Evolutionary conservation across 2,797 vertebrate genomes (phyloP).

Genomic region (Phalanger gymnotis): DNA sequence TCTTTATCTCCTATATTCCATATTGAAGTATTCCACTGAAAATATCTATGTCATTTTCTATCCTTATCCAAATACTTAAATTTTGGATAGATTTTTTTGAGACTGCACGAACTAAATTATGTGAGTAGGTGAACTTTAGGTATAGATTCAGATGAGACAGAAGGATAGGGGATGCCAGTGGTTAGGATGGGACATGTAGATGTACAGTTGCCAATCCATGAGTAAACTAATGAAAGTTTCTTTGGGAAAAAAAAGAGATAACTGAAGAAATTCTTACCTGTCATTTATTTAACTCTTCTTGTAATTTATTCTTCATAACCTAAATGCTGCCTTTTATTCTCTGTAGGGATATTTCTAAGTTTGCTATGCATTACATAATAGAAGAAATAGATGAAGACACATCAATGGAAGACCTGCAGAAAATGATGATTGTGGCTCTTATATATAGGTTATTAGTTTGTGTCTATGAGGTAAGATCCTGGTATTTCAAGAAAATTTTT

Average conservation of each 20-base stretch:
- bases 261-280: not conserved
- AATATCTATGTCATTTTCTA: not conserved
- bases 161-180: not conserved
- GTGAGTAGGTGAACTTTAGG: not conserved
- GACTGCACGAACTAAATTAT: not conserved
- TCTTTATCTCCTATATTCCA: not conserved
- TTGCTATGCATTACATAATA: slow-evolving; percentile 96
- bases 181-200: not conserved
- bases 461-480: slow-evolving; percentile 92
- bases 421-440: slow-evolving; percentile 96
- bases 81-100: not conserved
- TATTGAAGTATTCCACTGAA: not conserved
- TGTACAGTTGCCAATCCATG: not conserved
- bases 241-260: not conserved
- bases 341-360: slow-evolving; percentile 94
- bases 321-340: slow-evolving; percentile 70
- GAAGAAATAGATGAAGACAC: slow-evolving; percentile 98
- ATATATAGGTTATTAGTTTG: slow-evolving; percentile 96
- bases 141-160: not conserved
- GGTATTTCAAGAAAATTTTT: slow-evolving; percentile 25
- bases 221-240: slow-evolving; percentile 41
- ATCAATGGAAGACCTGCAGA: slow-evolving; percentile 96
- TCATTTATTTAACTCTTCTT: slow-evolving; percentile 16
- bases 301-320: slow-evolving; percentile 52
- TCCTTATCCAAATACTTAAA: not conserved